Evolutionary conservation across 2,797 vertebrate genomes (phyloP), one percentile per base, ranked within the genome.

Genomic region (Nyctibius grandis): DNA sequence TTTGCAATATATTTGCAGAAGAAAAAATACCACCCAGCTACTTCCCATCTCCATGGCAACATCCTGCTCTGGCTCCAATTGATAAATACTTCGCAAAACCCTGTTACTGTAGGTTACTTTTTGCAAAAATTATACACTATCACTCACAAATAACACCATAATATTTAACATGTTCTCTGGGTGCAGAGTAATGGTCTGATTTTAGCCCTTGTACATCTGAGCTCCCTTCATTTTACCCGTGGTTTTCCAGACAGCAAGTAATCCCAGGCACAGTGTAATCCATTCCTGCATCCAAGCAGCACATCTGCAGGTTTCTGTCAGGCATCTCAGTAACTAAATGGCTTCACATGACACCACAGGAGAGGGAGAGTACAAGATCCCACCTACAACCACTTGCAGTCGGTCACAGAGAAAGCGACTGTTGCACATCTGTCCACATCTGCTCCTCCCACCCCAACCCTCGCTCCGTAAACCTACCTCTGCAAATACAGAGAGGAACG

Each of bases 1-100:
- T 97, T 94, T 92, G 76, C 91, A 94, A 83, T 88, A 68, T 44
- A 70, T 92, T 97, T 94, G 95, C 95, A 96, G 91, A 47, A 90
- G 85, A 91, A 78, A 93, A 84, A 87, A 83, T 23, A 78, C 94
- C 92, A 91, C 87, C 64, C 95, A 85, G 94, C 95, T 89, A 38
- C 75, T 93, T 92, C 88, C 74, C 54, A 95, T 98, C 97, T 95
- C 97, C 97, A 98, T 98, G 94, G 97, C 95, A 98, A 98, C 97
- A 82, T 19, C 83, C 85, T 72, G 64, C 95, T 89, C 89, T 36
- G 91, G 83, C 92, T 89, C 95, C 94, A 53, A 25, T 59, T 94
- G 96, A 95, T 85, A 95, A 97, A 97, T 88, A 78, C 90, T 68
- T 59, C 7, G 33, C 68, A 90, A 81, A 93, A 82, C 48, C 83